phyloP scores from a whole-genome alignment of 2,797 vertebrate genomes.

The Natrix natrix region DNA sequence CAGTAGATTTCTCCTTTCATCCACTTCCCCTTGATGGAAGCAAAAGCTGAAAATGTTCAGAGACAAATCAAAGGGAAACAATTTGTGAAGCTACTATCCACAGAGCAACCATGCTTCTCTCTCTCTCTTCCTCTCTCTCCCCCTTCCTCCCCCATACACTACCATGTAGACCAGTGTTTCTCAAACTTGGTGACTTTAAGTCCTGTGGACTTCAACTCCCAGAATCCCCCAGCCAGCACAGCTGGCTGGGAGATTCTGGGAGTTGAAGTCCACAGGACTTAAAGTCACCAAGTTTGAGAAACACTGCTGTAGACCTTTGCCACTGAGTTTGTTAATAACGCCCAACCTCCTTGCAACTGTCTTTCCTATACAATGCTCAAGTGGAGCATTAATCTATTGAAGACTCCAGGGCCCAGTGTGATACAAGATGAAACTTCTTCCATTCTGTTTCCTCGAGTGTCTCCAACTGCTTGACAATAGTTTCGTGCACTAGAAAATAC shows the following conservation, averaged over 20 bases:
- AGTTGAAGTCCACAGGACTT: too few relatives aligned
- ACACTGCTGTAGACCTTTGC: background rate
- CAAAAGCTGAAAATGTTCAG: background rate
- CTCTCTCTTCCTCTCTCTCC: background rate
- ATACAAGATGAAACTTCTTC: background rate
- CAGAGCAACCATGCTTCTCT: background rate
- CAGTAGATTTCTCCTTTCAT: background rate
- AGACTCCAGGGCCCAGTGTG: background rate
- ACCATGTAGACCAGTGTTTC: background rate
- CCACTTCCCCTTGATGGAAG: background rate
- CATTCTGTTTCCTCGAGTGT: background rate
- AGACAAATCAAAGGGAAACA: background rate
- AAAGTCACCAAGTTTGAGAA: too few relatives aligned
- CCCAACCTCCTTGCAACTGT: background rate
- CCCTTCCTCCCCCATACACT: background rate
- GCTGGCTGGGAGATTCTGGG: too few relatives aligned
- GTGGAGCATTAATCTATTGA: background rate
- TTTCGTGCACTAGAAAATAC: background rate
- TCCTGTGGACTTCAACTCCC: too few relatives aligned
- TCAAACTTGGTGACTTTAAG: too few relatives aligned
- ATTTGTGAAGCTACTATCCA: background rate
- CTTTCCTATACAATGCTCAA: background rate
- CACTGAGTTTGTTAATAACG: background rate
- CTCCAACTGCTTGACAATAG: conserved; percentile 1
- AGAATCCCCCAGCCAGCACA: too few relatives aligned